Evolutionary conservation across 2,797 vertebrate genomes (phyloP).

Genomic region (Coendou prehensilis): DNA sequence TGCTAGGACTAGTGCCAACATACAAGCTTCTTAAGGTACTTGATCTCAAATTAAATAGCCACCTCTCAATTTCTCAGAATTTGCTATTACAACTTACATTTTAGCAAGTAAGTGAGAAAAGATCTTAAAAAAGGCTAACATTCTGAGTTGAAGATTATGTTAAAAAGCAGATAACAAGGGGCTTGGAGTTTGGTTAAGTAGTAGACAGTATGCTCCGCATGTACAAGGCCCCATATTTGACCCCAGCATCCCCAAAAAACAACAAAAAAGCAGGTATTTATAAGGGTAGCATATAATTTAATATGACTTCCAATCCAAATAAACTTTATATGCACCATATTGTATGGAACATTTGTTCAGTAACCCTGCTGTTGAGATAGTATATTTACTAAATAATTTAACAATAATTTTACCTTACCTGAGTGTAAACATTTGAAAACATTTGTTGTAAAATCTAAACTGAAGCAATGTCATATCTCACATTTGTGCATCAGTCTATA

Average conservation of each 20-base stretch:
- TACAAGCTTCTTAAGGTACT: constrained; percentile 74
- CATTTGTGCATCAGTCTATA: constrained; percentile 47
- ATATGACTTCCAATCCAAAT: constrained; percentile 54
- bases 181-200: not conserved
- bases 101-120: constrained; percentile 71
- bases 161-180: constrained; percentile 62
- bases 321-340: not conserved
- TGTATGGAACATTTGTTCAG: not conserved
- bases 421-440: constrained; percentile 98
- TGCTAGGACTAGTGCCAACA: constrained; percentile 74
- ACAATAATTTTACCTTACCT: constrained; percentile 91
- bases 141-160: constrained; percentile 43
- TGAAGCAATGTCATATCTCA: constrained; percentile 23
- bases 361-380: constrained; percentile 36
- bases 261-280: constrained; percentile 19
- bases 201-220: not conserved
- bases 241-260: not conserved
- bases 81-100: constrained; percentile 52
- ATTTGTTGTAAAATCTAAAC: constrained; percentile 56
- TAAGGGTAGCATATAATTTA: constrained; percentile 51
- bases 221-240: not conserved
- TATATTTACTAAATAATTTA: constrained; percentile 63
- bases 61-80: constrained; percentile 62
- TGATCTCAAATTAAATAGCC: constrained; percentile 71
- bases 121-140: constrained; percentile 61